Conservation (phyloP, 2,888 invertebrate species). For the Acanthosoma haemorrhoidale region DNA sequence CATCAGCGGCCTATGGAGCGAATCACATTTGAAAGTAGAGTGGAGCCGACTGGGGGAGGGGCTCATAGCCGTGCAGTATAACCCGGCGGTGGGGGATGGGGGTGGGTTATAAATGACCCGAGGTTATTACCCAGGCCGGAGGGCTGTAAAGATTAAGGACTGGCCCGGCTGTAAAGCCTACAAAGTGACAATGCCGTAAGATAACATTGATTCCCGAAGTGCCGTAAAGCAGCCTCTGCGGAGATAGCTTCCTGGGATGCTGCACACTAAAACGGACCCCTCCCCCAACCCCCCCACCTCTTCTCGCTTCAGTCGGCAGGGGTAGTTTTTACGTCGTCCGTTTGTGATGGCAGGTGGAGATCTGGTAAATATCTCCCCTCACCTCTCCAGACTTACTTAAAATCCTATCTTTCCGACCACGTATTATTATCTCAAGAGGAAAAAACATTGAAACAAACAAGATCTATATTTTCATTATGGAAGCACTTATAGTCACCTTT, state of each 20-base stretch:
- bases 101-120: conserved; percentile 1
- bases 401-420: too few relatives aligned
- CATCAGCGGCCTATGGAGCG: neutral
- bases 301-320: too few relatives aligned
- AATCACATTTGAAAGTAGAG: neutral
- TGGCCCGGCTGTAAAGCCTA: conserved; percentile 2
- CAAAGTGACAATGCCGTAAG: conserved; percentile 10
- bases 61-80: too few relatives aligned
- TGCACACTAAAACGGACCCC: neutral
- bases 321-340: too few relatives aligned
- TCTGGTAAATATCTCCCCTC: too few relatives aligned
- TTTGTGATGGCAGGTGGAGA: too few relatives aligned
- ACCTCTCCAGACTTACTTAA: too few relatives aligned
- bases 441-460: too few relatives aligned
- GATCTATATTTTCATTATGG: too few relatives aligned
- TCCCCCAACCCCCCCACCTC: neutral
- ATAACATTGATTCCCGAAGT: conserved; percentile 14
- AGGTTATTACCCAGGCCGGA: too few relatives aligned
- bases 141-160: conserved; percentile 10
- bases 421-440: too few relatives aligned
- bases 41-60: neutral
- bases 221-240: neutral
- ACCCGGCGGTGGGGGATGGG: neutral
- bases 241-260: neutral
- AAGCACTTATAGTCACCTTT: too few relatives aligned